Conservation (phyloP, 2,113 vertebrate genomes). For the Cheilinus undulatus region DNA sequence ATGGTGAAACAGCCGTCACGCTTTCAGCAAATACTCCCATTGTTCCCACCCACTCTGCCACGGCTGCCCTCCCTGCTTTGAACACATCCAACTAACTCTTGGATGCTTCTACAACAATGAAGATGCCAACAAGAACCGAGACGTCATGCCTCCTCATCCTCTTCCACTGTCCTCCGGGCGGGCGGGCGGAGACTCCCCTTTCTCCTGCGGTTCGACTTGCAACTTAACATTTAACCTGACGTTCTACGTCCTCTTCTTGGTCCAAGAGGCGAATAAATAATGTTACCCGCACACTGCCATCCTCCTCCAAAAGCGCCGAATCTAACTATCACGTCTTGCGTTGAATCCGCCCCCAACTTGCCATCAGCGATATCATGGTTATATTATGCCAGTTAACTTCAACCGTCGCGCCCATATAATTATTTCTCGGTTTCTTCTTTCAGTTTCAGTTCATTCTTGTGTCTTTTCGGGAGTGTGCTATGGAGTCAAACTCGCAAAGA, state of each 20-base stretch:
- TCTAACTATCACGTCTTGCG: constrained; percentile 36
- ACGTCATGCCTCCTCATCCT: constrained; percentile 55
- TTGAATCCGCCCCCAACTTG: constrained; percentile 51
- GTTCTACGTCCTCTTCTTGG: neutral
- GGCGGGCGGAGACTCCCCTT: constrained; percentile 55
- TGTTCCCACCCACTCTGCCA: constrained; percentile 65
- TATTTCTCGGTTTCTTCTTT: neutral
- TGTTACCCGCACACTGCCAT: constrained; percentile 43
- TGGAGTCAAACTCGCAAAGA: constrained; percentile 6
- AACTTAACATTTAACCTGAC: constrained; percentile 66
- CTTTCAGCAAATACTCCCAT: constrained; percentile 50
- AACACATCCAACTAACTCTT: constrained; percentile 34
- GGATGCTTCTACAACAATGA: neutral
- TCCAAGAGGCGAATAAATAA: constrained; percentile 4
- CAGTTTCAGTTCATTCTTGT: constrained; percentile 6
- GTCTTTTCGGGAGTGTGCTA: neutral
- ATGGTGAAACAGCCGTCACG: constrained; percentile 21
- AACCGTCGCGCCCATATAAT: constrained; percentile 4
- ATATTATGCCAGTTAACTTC: constrained; percentile 47
- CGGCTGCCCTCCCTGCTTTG: constrained; percentile 35
- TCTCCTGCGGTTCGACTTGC: constrained; percentile 48
- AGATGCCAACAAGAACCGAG: constrained; percentile 29
- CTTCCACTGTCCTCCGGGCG: constrained; percentile 35
- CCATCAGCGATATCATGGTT: constrained; percentile 25
- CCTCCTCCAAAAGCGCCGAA: constrained; percentile 24